phyloP scores from a whole-genome alignment of 2,113 vertebrate genomes.

The Mobula birostris region DNA sequence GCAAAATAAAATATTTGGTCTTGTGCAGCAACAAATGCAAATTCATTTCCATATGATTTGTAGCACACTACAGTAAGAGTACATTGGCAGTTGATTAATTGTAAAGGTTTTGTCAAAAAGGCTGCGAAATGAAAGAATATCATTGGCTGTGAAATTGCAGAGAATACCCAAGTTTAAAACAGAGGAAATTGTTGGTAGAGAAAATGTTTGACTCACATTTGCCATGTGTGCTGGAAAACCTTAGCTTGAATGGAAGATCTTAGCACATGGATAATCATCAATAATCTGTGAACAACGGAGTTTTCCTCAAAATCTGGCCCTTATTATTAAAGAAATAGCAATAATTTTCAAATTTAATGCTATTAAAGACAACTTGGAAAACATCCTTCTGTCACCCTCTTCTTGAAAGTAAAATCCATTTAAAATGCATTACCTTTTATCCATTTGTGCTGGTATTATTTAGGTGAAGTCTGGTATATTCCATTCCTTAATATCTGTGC shows the following conservation, averaged over 20 bases:
- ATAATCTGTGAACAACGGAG: neutral
- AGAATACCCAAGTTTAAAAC: neutral
- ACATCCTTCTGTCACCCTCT: neutral
- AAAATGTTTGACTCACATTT: neutral
- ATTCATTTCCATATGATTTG: neutral
- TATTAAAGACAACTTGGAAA: neutral
- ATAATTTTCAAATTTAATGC: neutral
- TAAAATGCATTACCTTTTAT: neutral
- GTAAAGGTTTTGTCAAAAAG: neutral
- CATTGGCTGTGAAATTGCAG: neutral
- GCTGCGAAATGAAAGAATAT: neutral
- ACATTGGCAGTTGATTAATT: too few species aligned
- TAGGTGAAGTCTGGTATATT: neutral
- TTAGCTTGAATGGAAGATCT: neutral
- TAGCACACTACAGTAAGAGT: neutral
- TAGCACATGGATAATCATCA: neutral
- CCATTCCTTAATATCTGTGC: slow-evolving; percentile 63
- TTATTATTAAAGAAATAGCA: neutral
- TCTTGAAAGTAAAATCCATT: neutral
- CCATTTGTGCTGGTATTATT: neutral
- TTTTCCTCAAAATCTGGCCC: neutral
- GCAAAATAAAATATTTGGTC: neutral
- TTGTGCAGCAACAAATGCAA: neutral
- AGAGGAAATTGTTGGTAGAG: neutral
- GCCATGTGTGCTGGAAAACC: neutral